Conservation (phyloP, 2,797 vertebrate genomes). For the Aratinga solstitialis region DNA sequence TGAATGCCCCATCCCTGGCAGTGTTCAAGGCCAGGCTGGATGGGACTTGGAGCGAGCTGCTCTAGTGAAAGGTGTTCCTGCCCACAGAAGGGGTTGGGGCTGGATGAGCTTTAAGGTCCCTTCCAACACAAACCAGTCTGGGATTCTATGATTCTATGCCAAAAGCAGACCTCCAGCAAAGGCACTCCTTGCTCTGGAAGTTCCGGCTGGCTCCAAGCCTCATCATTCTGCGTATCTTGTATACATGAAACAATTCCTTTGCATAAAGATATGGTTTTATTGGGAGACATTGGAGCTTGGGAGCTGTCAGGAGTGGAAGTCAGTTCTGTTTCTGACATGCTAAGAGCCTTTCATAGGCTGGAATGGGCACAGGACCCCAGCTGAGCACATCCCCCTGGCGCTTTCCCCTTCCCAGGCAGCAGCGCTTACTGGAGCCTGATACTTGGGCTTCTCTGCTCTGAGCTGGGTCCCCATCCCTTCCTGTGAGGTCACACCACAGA, state of each 20-base stretch:
- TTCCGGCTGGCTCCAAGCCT: conserved; percentile 17
- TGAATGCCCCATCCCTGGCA: not conserved
- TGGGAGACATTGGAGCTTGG: conserved; percentile 36
- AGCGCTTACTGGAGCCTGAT: not conserved
- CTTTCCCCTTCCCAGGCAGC: not conserved
- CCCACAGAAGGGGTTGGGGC: not conserved
- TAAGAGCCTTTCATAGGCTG: conserved; percentile 62
- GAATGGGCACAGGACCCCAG: conserved; percentile 5
- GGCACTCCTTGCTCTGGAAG: conserved; percentile 7
- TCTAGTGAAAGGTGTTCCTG: not conserved
- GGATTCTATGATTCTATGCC: not conserved
- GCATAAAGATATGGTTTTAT: conserved; percentile 62
- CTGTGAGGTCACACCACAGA: not conserved
- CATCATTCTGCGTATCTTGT: not conserved
- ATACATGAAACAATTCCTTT: conserved; percentile 41
- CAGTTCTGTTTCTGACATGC: conserved; percentile 34
- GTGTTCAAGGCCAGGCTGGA: not conserved
- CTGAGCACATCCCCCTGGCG: not conserved
- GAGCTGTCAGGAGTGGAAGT: conserved; percentile 42
- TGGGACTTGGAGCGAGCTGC: not conserved
- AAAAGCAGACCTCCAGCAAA: not conserved
- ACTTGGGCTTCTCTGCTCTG: not conserved
- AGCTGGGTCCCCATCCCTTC: not conserved
- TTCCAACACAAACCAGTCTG: not conserved
- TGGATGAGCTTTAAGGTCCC: not conserved